Evolutionary conservation across 2,113 vertebrate species (phyloP).

Genomic region (Acinonyx jubatus): DNA sequence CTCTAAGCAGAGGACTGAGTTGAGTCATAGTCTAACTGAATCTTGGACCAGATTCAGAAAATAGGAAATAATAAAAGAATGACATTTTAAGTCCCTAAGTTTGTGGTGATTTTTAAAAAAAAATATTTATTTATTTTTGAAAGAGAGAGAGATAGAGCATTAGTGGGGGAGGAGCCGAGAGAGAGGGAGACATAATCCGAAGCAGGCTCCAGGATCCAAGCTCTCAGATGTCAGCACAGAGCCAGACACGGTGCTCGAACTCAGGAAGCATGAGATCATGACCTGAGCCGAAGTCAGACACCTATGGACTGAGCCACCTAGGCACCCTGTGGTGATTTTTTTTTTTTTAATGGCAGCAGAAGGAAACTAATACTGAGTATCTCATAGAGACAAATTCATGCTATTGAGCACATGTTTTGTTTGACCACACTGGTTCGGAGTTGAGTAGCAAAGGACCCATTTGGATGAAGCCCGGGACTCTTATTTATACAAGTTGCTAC

Average conservation of each 20-base stretch:
- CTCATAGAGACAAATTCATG: not conserved
- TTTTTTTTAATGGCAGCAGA: not conserved
- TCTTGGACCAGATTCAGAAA: not conserved
- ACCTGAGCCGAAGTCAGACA: too few species aligned
- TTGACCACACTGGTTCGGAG: not conserved
- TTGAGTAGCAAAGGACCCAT: not conserved
- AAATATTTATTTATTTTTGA: too few species aligned
- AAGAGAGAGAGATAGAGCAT: too few species aligned
- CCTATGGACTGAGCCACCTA: too few species aligned
- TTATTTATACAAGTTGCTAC: not conserved
- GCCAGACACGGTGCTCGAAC: too few species aligned
- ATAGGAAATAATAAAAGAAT: not conserved
- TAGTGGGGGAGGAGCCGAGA: too few species aligned
- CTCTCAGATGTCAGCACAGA: too few species aligned
- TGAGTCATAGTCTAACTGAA: not conserved
- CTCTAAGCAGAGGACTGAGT: not conserved
- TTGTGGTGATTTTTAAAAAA: not conserved
- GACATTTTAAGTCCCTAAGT: not conserved
- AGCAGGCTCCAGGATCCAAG: too few species aligned
- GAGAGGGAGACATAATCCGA: too few species aligned
- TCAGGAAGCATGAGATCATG: too few species aligned
- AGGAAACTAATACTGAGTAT: not conserved
- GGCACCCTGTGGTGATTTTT: not conserved
- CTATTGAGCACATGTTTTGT: not conserved
- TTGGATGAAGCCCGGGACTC: not conserved